Conservation (phyloP, 2,888 invertebrate genomes). For the Macropis europaea region DNA sequence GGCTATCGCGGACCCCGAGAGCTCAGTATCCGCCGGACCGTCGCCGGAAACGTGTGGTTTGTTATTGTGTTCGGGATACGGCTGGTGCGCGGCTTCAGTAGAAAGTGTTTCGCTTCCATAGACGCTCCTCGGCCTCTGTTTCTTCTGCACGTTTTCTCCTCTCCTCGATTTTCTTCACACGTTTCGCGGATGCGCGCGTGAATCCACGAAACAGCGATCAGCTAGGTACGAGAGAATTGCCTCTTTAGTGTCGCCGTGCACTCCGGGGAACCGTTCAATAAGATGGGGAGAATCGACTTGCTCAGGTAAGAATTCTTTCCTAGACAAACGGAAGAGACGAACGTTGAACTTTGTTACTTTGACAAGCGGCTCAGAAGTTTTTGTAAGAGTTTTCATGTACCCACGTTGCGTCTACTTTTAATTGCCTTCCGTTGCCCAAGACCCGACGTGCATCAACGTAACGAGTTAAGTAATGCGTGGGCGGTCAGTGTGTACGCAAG, state of each 20-base stretch:
- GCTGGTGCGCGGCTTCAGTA: constrained; percentile 56
- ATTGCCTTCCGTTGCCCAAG: constrained; percentile 18
- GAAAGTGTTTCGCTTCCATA: constrained; percentile 14
- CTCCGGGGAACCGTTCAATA: neutral
- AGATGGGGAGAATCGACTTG: constrained; percentile 68
- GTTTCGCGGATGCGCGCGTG: neutral
- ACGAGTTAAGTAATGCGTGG: constrained; percentile 26
- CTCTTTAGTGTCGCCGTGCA: neutral
- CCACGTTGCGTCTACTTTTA: constrained; percentile 2
- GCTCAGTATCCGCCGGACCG: constrained; percentile 65
- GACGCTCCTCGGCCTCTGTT: neutral
- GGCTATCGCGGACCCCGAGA: constrained; percentile 57
- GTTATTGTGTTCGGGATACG: constrained; percentile 64
- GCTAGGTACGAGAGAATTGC: neutral
- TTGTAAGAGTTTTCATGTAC: neutral
- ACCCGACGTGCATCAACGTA: constrained; percentile 16
- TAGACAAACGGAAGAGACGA: no score
- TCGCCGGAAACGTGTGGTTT: constrained; percentile 63
- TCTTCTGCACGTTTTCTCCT: neutral
- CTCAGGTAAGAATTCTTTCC: constrained; percentile 62
- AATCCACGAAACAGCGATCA: neutral
- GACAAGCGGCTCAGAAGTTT: no score
- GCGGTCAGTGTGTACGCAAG: neutral
- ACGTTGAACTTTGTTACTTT: no score
- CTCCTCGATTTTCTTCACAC: neutral